Evolutionary conservation across 2,113 vertebrate species (phyloP), one percentile per base, ranked within the genome.

Genomic region (Riparia riparia): DNA sequence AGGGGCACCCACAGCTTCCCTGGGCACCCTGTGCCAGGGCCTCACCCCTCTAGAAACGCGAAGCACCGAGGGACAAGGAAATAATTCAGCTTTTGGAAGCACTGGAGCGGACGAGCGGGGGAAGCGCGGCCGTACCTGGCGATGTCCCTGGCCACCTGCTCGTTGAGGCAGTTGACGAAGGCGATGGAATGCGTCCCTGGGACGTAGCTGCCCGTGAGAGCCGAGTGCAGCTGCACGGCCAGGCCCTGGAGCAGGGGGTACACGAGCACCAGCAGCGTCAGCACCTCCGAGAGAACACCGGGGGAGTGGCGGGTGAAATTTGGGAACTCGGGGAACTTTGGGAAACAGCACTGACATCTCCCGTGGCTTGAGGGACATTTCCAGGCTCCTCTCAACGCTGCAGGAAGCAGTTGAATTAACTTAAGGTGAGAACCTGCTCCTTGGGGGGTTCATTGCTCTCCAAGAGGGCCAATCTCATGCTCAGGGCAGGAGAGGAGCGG

Each of bases 141-240:
- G 28, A 99, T 98, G 58, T 99, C 98, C 97, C 92, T 98, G 84
- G 99, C 99, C 49, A 97, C 87, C 80, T 98, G 98, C 87, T 99
- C 98, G 4, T 98, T 99, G 95, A 99, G 99, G 66, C 98, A 99
- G 98, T 96, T 98, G 97, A 99, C 76, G 31, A 99, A 96, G 77
- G 98, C 94, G 8, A 99, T 39, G 21, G 98, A 99, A 64, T 98
- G 97, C 7, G 98, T 97, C 39, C 99, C 98, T 0, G 98, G 95
- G 25, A 98, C 6, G 10, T 98, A 99, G 97, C 93, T 98, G 82
- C 98, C 98, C 0, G 98, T 99, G 68, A 99, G 0, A 6, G 96
- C 82, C 0, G 98, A 97, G 71, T 98, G 97, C 49, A 99, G 91
- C 39, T 97, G 98, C 14, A 98, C 73, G 16, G 96, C 97, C 3